Evolutionary conservation across 2,113 vertebrate species (phyloP), one percentile per base, ranked within the genome.

Genomic region (Centrocercus urophasianus): DNA sequence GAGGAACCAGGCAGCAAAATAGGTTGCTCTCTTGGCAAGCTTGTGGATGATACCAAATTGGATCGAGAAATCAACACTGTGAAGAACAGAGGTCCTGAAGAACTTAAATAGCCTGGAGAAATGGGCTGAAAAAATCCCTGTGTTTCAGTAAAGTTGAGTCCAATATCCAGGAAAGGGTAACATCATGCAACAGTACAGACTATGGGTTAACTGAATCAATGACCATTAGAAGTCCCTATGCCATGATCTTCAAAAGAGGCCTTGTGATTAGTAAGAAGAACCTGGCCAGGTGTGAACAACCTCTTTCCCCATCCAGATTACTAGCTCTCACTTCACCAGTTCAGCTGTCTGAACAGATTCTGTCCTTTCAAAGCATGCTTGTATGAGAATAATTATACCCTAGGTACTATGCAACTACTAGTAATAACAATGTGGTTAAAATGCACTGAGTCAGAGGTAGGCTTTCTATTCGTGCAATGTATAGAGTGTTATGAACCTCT

Each of bases 51-150:
- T 22, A 78, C 2, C 3, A 7, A 3, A 2, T 42, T 34, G 36
- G 6, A 65, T 8, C 13, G 7, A n/a, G 28, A 76, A 4, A 0
- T 0, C 72, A 43, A 45, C 10, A 27, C 7, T 10, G 4, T n/a
- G 30, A 11, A 56, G 17, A 27, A 28, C 52, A 48, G 47, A 48
- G 6, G 48, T 50, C 48, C 28, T 10, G 8, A 54, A 25, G 28
- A 64, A 54, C 15, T 54, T 60, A 6, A 36, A 34, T 2, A 4
- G 5, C 16, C 14, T 27, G 16, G 12, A 88, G 16, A 77, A 79
- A n/a, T 1, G 11, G 4, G 1, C 3, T 80, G 19, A 20, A 10
- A 70, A 74, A 72, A 0, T 19, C 83, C 19, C 4, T 2, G 19
- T 52, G 36, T 8, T 21, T 71, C 69, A 30, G 3, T 45, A 8